A percentile compares a stretch with the other conserved stretches of the same genome.
phyloP scores from a whole-genome alignment of 2,888 invertebrate species.

The Chrysolina haemoptera region DNA sequence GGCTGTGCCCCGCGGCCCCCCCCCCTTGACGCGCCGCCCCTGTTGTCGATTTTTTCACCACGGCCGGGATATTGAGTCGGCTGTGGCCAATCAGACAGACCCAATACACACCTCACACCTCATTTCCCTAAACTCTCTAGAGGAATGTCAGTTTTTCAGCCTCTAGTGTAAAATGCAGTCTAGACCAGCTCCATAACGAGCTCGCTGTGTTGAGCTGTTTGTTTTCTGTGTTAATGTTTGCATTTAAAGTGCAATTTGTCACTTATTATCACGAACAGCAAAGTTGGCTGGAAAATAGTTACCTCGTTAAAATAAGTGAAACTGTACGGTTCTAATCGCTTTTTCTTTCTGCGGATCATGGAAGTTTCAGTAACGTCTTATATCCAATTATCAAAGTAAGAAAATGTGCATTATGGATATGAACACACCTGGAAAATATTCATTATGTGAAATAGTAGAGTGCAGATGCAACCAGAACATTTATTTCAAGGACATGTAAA shows the following conservation, averaged over 20 bases:
- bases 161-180: slow-evolving; percentile 1
- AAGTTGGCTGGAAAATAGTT: neutral
- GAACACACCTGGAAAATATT: too few species aligned
- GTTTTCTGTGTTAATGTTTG: slow-evolving; percentile 13
- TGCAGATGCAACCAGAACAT: too few species aligned
- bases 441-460: too few species aligned
- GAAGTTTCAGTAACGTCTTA: neutral
- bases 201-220: neutral
- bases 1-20: too few species aligned
- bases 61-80: too few species aligned
- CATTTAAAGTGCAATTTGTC: slow-evolving; percentile 14
- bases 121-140: neutral
- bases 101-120: neutral
- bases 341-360: neutral
- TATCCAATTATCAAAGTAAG: neutral
- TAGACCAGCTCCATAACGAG: slow-evolving; percentile 9
- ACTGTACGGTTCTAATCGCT: neutral
- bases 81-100: neutral
- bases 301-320: neutral
- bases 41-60: too few species aligned
- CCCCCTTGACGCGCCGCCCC: too few species aligned
- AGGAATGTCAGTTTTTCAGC: neutral
- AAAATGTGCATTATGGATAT: too few species aligned
- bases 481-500: too few species aligned
- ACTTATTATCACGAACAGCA: slow-evolving; percentile 3